Percentiles rank a stretch among this genome's conserved stretches.
These are phyloP conservation scores for Hippocampus barbouri DNA, from an alignment of 2,113 vertebrate species.

Conservation along the genomic window DNA sequence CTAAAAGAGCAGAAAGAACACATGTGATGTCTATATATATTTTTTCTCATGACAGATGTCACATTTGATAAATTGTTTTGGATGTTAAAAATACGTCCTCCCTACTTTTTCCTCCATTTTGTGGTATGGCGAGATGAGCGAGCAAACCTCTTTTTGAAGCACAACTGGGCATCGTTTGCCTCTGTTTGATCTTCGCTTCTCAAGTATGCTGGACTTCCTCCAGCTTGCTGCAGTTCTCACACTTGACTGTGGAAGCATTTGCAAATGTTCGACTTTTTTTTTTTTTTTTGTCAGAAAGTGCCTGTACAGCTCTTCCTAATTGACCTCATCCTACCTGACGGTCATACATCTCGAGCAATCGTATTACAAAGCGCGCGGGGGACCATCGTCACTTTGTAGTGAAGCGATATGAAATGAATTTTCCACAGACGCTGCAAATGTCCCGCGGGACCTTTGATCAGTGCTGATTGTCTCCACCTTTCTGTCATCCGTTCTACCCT, in stretches of 20 bases:
- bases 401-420: conserved; percentile 19
- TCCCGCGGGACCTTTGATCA: conserved; percentile 39
- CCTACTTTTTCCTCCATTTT: not conserved
- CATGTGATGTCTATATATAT: no score
- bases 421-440: conserved; percentile 26
- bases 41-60: no score
- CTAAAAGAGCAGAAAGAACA: no score
- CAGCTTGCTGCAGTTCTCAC: conserved; percentile 8
- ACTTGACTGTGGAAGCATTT: conserved; percentile 1
- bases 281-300: not conserved
- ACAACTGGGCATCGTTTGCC: not conserved
- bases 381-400: conserved; percentile 21
- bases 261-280: not conserved
- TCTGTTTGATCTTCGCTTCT: conserved; percentile 1
- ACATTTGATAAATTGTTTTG: not conserved
- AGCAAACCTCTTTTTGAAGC: not conserved
- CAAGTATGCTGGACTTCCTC: not conserved
- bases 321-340: conserved; percentile 15
- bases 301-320: conserved; percentile 11
- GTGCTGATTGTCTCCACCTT: conserved; percentile 23
- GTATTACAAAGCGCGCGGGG: conserved; percentile 14
- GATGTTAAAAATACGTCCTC: not conserved
- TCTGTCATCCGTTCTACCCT: conserved; percentile 20
- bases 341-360: conserved; percentile 16
- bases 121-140: not conserved